Evolutionary conservation across 2,113 vertebrate genomes (phyloP), one percentile per base, ranked within the genome.

Genomic region (Dicrurus megarhynchus): DNA sequence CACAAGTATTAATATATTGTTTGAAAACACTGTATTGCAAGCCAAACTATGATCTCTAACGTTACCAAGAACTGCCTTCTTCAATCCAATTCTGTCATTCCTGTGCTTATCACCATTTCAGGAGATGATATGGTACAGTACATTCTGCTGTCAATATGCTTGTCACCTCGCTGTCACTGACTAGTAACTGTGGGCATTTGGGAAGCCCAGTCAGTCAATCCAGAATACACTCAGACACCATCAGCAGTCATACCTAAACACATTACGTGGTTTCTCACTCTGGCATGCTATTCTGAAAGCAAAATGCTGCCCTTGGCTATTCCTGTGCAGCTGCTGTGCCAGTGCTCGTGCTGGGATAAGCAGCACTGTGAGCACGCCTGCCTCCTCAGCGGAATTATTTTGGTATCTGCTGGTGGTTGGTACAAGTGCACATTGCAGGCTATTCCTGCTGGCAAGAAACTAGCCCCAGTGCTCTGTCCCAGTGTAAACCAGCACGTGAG

Each of bases 271-370:
- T 82, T 89, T 68, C 18, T 73, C 53, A 52, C 46, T 23, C 53
- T 56, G 20, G 8, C 19, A 6, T 50, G 15, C 49, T 81, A 1
- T 23, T 79, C 53, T 71, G 53, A 26, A 60, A 47, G 76, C 19
- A 28, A 67, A 84, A 68, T 6, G 2, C 37, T 59, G 44, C 41
- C 28, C 52, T 37, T 63, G 74, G 39, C 49, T 41, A 3, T 35
- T 50, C 23, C 64, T 20, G 20, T 42, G 67, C 61, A 68, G 41
- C 33, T 50, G 46, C 8, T 0, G 37, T 41, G 55, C 32, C 28
- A 3, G 22, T 23, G 52, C 52, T 56, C 0, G 0, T 0, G 1
- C 47, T 2, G 2, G 42, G 41, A 41, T 9, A 6, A 1, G 1
- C 28, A 52, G 64, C 2, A 1, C 49, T 52, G 42, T 11, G 35